Conservation (phyloP, 2,797 vertebrate species). For the Spheniscus humboldti region DNA sequence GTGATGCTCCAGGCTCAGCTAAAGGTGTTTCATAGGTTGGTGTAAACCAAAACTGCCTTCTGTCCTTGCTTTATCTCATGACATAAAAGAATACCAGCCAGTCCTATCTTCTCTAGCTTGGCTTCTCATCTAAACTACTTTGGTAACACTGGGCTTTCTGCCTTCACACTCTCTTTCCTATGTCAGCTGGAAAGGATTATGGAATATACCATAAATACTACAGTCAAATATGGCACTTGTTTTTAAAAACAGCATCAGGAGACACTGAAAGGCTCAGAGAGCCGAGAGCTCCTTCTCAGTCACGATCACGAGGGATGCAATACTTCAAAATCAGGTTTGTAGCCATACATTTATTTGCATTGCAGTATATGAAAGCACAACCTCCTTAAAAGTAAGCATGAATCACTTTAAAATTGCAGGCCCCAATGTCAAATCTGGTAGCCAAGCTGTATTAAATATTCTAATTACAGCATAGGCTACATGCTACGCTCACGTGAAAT, state of each 20-base stretch:
- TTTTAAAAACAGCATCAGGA: neutral
- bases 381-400: neutral
- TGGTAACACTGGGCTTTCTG: neutral
- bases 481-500: fast-evolving
- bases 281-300: neutral
- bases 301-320: neutral
- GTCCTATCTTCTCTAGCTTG: neutral
- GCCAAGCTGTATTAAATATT: neutral
- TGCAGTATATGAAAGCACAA: neutral
- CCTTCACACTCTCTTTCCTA: neutral
- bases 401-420: too few species aligned
- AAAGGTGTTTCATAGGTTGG: neutral
- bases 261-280: neutral
- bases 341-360: neutral
- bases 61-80: neutral
- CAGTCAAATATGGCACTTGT: neutral
- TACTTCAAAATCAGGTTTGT: neutral
- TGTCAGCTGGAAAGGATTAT: neutral
- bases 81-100: neutral
- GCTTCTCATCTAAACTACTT: neutral
- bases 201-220: neutral
- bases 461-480: neutral
- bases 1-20: neutral
- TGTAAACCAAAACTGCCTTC: neutral
- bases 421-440: neutral